Base-by-base conservation (phyloP, 2,888 invertebrate species). In the Cheilosia vulpina region DNA sequence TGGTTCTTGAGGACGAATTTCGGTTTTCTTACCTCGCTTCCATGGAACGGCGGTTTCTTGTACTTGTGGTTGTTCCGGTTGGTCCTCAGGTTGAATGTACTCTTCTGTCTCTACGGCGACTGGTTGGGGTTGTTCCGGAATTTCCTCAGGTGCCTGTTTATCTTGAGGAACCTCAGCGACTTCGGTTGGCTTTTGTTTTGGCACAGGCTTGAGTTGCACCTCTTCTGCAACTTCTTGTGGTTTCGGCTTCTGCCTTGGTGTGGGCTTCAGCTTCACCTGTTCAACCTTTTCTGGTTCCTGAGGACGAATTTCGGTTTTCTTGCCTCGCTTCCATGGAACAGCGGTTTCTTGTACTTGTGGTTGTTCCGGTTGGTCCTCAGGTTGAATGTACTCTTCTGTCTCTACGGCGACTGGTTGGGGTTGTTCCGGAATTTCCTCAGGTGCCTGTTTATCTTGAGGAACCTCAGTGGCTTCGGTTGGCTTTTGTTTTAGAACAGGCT, bases 141-240 rank as follows among this genome's bases (percentile, higher is more conserved):
- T 88, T 79, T 89, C 89, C 88, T 91, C 91, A 3, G 90, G 19
- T 19, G 31, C 17, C 17, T 60, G 50, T n/a, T 81, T 41, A n/a
- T 77, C 80, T 45, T 71, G 69, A 4, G 76, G n/a, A 7, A 53
- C 6, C 27, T 27, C 27, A 1, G 6, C 7, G 27, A 27, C 53
- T 52, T 85, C 79, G 13, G 50, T 75, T 19, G 87, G 87, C 60
- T 89, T 90, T 52, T 89, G 88, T 73, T 91, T 91, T 87, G 90
- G 91, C 21, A 91, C 79, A 11, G 92, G 92, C 87, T 93, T 93
- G 0, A 92, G 87, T 19, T 89, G 88, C 4, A 92, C 89, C 88
- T 93, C 92, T 87, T 92, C 89, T 4, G 83, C 43, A 0, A 73
- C 79, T 69, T 88, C 87, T 58, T 88, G 87, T 6, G 88, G 88